These are phyloP conservation scores for Hafferia zeledoni DNA, from an alignment of 2,797 vertebrate species.

Conservation along the genomic window DNA sequence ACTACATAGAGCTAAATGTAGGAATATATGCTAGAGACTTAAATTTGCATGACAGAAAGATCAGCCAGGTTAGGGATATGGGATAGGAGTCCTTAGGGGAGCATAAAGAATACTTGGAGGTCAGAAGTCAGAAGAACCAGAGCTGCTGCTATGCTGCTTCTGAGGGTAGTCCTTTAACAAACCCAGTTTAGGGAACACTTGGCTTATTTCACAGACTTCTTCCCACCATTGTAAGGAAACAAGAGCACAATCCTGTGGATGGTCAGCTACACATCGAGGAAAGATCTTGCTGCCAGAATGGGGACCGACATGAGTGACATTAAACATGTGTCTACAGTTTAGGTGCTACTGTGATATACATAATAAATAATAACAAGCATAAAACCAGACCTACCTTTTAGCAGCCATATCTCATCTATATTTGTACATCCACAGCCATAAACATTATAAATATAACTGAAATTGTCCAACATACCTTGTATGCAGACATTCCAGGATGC, in stretches of 20 bases:
- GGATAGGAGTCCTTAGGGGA: background rate
- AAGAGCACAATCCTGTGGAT: background rate
- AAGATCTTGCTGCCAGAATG: background rate
- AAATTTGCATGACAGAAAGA: background rate
- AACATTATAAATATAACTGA: conserved; percentile 9
- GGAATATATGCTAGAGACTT: background rate
- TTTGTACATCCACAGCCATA: background rate
- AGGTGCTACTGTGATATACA: background rate
- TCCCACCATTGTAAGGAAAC: background rate
- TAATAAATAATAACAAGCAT: background rate
- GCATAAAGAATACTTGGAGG: background rate
- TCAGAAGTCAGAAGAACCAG: background rate
- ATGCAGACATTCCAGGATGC: conserved; percentile 42
- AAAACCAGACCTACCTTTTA: conserved; percentile 21
- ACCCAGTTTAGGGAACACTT: background rate
- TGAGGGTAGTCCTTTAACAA: background rate
- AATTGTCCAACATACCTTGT: conserved; percentile 5
- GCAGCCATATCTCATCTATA: background rate
- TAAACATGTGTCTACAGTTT: background rate
- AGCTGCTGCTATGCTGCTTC: background rate
- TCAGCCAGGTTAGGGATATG: background rate
- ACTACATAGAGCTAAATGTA: background rate
- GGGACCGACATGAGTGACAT: background rate
- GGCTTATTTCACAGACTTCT: background rate
- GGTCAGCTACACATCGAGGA: background rate